Conservation (phyloP, 2,113 vertebrate species). For the Caloenas nicobarica region DNA sequence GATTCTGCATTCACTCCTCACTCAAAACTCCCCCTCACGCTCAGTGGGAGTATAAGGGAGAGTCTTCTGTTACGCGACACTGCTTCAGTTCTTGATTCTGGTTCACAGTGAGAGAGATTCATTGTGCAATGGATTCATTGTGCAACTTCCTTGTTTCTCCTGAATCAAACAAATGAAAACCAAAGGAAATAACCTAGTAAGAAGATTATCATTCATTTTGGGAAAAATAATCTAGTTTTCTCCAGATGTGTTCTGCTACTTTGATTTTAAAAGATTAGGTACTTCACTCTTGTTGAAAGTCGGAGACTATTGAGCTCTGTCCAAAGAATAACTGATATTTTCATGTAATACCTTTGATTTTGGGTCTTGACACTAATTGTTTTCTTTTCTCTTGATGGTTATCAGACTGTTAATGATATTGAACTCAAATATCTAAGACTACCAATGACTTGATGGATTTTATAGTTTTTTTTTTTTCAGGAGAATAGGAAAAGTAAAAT, state of each 20-base stretch:
- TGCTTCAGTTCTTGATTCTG: neutral
- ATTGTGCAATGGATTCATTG: too few relatives aligned
- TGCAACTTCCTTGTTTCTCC: neutral
- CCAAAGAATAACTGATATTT: neutral
- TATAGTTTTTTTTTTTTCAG: neutral
- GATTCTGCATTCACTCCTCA: slow-evolving; percentile 19
- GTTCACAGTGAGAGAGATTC: neutral
- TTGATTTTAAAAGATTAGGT: slow-evolving; percentile 3
- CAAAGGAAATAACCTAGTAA: neutral
- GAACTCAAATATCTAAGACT: neutral
- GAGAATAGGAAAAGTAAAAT: neutral
- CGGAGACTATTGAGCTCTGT: neutral
- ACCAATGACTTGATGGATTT: neutral
- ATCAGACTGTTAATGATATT: neutral
- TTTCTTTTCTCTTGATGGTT: neutral
- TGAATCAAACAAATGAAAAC: neutral
- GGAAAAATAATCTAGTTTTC: neutral
- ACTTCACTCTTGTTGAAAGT: neutral
- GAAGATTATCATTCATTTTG: neutral
- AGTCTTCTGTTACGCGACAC: neutral
- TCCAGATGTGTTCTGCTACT: neutral
- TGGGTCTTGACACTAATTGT: neutral
- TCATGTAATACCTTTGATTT: neutral
- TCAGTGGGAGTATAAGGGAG: neutral
- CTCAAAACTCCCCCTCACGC: neutral